Percentiles rank a stretch among this genome's conserved stretches.
Evolutionary conservation across 2,113 vertebrate genomes (phyloP).

Genomic region (Cheirogaleus medius): DNA sequence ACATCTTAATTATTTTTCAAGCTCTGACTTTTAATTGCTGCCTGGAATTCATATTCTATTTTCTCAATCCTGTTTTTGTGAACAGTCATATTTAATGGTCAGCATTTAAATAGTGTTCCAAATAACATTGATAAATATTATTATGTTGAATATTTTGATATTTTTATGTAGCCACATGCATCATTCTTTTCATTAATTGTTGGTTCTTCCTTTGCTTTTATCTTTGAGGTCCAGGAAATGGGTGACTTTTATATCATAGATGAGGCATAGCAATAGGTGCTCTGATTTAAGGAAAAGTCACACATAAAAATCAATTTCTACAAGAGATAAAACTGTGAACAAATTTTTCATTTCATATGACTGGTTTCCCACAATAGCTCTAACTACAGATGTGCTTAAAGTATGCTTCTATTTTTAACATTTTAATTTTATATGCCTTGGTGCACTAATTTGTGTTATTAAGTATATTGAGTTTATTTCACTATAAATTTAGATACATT

Average conservation of each 20-base stretch:
- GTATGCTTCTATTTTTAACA: neutral
- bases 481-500: neutral
- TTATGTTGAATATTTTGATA: neutral
- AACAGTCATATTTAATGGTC: neutral
- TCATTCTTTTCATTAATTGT: neutral
- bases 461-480: neutral
- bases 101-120: neutral
- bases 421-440: neutral
- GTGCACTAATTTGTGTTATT: neutral
- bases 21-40: neutral
- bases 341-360: neutral
- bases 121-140: neutral
- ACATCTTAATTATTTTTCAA: neutral
- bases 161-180: neutral
- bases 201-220: neutral
- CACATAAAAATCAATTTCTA: slow-evolving; percentile 31
- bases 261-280: neutral
- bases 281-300: neutral
- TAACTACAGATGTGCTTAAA: neutral
- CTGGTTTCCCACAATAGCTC: neutral
- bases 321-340: neutral
- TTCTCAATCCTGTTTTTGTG: neutral
- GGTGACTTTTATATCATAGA: neutral
- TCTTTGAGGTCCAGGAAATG: neutral
- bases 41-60: neutral